phyloP scores from a whole-genome alignment of 2,888 invertebrate genomes.

The Raillietiella orientalis region DNA sequence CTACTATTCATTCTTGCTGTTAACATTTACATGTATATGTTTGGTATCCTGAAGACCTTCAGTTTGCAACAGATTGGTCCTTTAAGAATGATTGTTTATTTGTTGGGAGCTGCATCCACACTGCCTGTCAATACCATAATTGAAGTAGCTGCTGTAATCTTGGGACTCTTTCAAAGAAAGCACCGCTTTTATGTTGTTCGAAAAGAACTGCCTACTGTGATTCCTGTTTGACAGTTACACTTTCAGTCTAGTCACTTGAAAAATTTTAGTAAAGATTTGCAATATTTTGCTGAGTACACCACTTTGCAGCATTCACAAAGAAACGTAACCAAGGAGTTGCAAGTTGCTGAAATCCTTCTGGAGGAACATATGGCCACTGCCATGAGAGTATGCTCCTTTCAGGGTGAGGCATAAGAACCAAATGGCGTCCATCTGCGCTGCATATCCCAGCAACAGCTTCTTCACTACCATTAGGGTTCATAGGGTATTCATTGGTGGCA shows the following conservation, averaged over 20 bases:
- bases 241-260: too few species aligned
- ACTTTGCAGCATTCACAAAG: conserved; percentile 17
- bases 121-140: conserved; percentile 78
- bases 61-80: conserved; percentile 56
- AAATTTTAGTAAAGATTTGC: too few species aligned
- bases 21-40: conserved; percentile 89
- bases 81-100: conserved; percentile 37
- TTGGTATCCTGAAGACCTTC: conserved; percentile 88
- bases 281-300: conserved; percentile 7
- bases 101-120: conserved; percentile 53
- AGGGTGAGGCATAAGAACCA: conserved; percentile 97
- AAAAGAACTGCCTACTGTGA: conserved; percentile 29
- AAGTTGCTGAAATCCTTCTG: conserved; percentile 7
- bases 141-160: conserved; percentile 75
- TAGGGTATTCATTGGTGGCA: conserved; percentile 50
- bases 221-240: too few species aligned
- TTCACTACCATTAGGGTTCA: conserved; percentile 75
- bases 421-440: conserved; percentile 61
- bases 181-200: conserved; percentile 90
- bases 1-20: conserved; percentile 75
- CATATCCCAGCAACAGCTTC: conserved; percentile 58
- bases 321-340: conserved; percentile 17
- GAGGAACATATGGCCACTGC: conserved; percentile 49
- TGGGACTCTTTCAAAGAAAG: conserved; percentile 77
- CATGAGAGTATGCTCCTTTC: conserved; percentile 63